Conservation (phyloP, 2,888 invertebrate genomes). For the Diplazon laetatorius region DNA sequence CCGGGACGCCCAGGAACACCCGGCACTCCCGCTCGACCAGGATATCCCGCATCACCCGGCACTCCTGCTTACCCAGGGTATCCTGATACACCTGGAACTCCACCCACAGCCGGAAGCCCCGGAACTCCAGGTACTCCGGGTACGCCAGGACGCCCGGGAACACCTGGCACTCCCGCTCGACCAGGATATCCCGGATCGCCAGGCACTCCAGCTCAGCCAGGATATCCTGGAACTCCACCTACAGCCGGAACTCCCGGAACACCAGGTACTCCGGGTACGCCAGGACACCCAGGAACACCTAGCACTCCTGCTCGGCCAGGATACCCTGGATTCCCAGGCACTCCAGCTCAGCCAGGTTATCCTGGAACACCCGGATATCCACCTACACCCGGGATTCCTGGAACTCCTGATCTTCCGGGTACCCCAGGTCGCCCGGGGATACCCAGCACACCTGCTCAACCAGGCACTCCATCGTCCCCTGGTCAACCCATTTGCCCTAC, state of each 20-base stretch:
- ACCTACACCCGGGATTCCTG: constrained; percentile 42
- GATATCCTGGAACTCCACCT: constrained; percentile 32
- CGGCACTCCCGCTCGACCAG: constrained; percentile 71
- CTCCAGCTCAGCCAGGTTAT: constrained; percentile 68
- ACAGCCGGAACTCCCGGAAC: no score
- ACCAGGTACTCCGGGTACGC: constrained; percentile 56
- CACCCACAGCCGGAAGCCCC: constrained; percentile 69
- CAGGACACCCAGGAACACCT: constrained; percentile 50
- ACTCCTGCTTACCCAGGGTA: background rate
- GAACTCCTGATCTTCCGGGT: constrained; percentile 57
- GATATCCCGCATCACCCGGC: constrained; percentile 61
- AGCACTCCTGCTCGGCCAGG: constrained; percentile 70
- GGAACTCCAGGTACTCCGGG: constrained; percentile 70
- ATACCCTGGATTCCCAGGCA: constrained; percentile 58
- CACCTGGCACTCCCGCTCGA: constrained; percentile 61
- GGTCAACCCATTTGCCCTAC: constrained; percentile 53
- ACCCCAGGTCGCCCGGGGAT: constrained; percentile 46
- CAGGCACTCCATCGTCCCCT: constrained; percentile 62
- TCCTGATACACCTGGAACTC: constrained; percentile 69
- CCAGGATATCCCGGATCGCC: constrained; percentile 66
- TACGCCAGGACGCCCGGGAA: constrained; percentile 54
- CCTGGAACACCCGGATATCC: constrained; percentile 71
- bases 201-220: constrained; percentile 25
- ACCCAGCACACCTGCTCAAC: constrained; percentile 67
- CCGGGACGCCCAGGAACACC: constrained; percentile 60